Percentiles rank a stretch among this genome's conserved stretches.
Conservation (phyloP, 2,113 vertebrate species). For the Oxyruncus cristatus region DNA sequence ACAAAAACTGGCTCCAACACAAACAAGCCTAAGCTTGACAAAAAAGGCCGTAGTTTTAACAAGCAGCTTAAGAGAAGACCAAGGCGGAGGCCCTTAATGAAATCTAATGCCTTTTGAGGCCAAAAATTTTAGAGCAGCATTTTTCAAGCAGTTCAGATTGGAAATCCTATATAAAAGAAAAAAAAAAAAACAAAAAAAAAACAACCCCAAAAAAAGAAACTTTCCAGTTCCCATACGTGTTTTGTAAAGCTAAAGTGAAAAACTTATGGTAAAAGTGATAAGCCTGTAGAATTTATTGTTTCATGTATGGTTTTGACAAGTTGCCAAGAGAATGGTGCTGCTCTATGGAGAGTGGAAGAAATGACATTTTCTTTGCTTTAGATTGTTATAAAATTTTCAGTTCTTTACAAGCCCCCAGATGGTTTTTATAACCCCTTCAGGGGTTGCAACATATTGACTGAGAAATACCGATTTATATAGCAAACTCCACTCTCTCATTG, state of each 20-base stretch:
- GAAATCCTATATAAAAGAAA: not conserved
- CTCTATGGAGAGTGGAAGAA: conserved; percentile 1
- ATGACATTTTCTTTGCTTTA: conserved; percentile 51
- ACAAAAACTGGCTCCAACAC: conserved; percentile 35
- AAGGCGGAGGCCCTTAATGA: not conserved
- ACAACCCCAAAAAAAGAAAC: not conserved
- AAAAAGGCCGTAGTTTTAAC: conserved; percentile 35
- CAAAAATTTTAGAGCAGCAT: not conserved
- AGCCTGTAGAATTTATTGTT: conserved; percentile 53
- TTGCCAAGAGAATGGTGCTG: conserved; percentile 12
- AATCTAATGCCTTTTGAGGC: not conserved
- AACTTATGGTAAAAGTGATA: conserved; percentile 2
- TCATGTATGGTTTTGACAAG: conserved; percentile 4
- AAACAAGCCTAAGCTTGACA: conserved; percentile 61
- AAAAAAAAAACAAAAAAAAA: not conserved
- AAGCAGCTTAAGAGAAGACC: conserved; percentile 3
- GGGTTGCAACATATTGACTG: conserved; percentile 38
- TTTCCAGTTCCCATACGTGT: not conserved
- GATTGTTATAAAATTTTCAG: conserved; percentile 53
- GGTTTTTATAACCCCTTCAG: conserved; percentile 56
- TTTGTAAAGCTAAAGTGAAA: conserved; percentile 2
- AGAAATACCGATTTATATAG: conserved; percentile 55
- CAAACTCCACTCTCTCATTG: not conserved
- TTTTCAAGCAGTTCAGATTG: not conserved
- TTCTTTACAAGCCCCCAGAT: conserved; percentile 54